Evolutionary conservation across 2,113 vertebrate species (phyloP).

Genomic region (Ceyx cyanopectus): DNA sequence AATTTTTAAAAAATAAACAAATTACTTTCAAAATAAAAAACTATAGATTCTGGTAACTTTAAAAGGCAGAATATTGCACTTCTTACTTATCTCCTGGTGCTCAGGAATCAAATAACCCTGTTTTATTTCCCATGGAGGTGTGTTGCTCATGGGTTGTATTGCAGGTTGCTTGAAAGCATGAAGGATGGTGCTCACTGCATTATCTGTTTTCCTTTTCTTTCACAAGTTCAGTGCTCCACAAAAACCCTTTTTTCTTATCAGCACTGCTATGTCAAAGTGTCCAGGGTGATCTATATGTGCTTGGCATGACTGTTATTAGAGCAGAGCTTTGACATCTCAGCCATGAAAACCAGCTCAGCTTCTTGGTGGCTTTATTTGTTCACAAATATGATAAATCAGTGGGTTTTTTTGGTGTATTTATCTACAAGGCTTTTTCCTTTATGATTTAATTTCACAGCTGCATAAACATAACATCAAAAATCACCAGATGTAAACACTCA

Average conservation of each 20-base stretch:
- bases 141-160: not conserved
- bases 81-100: not conserved
- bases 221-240: not conserved
- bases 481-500: not conserved
- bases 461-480: constrained; percentile 29
- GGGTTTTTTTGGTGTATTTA: constrained; percentile 43
- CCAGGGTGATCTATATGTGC: not conserved
- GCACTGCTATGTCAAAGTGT: not conserved
- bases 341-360: not conserved
- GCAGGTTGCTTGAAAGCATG: not conserved
- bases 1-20: not conserved
- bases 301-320: not conserved
- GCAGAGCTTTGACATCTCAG: not conserved
- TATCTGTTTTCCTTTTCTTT: not conserved
- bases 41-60: not conserved
- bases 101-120: not conserved
- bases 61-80: not conserved
- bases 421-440: constrained; percentile 61
- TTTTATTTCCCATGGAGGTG: not conserved
- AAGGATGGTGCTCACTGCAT: not conserved
- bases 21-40: not conserved
- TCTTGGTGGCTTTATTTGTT: not conserved
- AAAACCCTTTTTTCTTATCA: not conserved
- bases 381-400: constrained; percentile 48
- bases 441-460: constrained; percentile 61